Evolutionary conservation across 2,888 invertebrate genomes (phyloP).

Genomic region (Aphidoletes aphidimyza): DNA sequence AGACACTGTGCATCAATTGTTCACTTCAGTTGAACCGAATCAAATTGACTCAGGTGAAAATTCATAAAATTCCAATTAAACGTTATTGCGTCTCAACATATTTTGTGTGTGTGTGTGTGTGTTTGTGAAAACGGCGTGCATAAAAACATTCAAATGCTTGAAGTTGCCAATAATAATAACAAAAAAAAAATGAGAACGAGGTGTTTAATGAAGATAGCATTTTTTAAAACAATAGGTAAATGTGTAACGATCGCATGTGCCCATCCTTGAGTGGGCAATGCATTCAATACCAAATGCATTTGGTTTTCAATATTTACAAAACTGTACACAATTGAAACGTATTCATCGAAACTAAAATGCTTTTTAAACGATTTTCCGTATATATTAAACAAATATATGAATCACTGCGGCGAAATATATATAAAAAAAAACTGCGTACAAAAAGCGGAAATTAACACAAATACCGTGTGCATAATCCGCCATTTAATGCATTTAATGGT

Average conservation of each 20-base stretch:
- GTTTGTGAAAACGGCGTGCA: too few relatives aligned
- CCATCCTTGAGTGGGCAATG: conserved; percentile 19
- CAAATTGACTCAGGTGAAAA: too few relatives aligned
- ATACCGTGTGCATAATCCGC: not conserved
- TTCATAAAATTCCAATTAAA: too few relatives aligned
- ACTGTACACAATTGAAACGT: not conserved
- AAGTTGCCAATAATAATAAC: not conserved
- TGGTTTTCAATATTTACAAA: conserved; percentile 8
- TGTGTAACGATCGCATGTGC: not conserved
- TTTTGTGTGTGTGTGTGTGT: too few relatives aligned
- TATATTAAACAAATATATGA: too few relatives aligned
- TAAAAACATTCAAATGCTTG: too few relatives aligned
- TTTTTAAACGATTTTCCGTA: not conserved
- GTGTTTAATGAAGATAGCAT: conserved; percentile 25
- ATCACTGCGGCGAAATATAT: too few relatives aligned
- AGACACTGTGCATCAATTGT: too few relatives aligned
- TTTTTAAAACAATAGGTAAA: conserved; percentile 23
- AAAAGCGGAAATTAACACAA: not conserved
- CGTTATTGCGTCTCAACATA: too few relatives aligned
- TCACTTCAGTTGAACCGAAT: too few relatives aligned
- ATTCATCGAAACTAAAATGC: conserved; percentile 11
- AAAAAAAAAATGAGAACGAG: not conserved
- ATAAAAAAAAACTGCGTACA: not conserved
- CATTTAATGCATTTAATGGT: conserved; percentile 35
- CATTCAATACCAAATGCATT: not conserved